Evolutionary conservation across 2,113 vertebrate genomes (phyloP).

Genomic region (Triplophysa rosa): DNA sequence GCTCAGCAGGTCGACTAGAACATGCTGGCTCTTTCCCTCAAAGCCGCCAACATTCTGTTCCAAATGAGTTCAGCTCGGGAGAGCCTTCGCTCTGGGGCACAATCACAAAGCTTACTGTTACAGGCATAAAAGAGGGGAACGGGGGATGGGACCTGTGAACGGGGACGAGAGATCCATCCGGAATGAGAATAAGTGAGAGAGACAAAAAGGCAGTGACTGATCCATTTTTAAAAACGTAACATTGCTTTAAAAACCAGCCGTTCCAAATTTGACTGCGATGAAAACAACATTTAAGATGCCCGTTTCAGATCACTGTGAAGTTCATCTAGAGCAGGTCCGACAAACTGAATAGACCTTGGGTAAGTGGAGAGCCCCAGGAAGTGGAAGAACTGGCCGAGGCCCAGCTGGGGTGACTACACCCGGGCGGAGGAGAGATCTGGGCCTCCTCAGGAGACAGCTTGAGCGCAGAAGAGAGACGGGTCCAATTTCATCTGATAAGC

Average conservation of each 20-base stretch:
- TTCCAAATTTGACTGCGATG: neutral
- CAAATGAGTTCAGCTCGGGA: slow-evolving; percentile 70
- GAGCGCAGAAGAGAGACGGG: slow-evolving; percentile 29
- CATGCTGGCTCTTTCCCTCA: slow-evolving; percentile 67
- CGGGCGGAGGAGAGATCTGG: slow-evolving; percentile 21
- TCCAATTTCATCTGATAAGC: slow-evolving; percentile 47
- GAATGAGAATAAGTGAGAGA: slow-evolving; percentile 29
- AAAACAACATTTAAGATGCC: slow-evolving; percentile 28
- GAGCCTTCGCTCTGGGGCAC: slow-evolving; percentile 58
- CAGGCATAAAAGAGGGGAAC: slow-evolving; percentile 27
- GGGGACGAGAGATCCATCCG: slow-evolving; percentile 14
- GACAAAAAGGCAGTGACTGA: neutral
- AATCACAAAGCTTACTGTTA: slow-evolving; percentile 56
- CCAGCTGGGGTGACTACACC: slow-evolving; percentile 20
- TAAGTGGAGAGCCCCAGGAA: slow-evolving; percentile 39
- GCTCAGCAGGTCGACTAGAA: slow-evolving; percentile 56
- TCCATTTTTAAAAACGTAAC: neutral
- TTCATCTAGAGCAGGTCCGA: slow-evolving; percentile 24
- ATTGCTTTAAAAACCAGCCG: neutral
- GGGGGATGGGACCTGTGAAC: slow-evolving; percentile 23
- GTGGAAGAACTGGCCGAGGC: slow-evolving; percentile 46
- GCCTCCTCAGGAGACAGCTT: slow-evolving; percentile 33
- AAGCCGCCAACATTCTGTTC: slow-evolving; percentile 79
- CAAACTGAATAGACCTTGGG: slow-evolving; percentile 44
- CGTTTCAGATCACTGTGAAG: slow-evolving; percentile 35